Percentiles rank a stretch among this genome's conserved stretches.
These are phyloP conservation scores for Phoenicopterus ruber DNA, from an alignment of 2,113 vertebrate genomes.

Conservation along the genomic window DNA sequence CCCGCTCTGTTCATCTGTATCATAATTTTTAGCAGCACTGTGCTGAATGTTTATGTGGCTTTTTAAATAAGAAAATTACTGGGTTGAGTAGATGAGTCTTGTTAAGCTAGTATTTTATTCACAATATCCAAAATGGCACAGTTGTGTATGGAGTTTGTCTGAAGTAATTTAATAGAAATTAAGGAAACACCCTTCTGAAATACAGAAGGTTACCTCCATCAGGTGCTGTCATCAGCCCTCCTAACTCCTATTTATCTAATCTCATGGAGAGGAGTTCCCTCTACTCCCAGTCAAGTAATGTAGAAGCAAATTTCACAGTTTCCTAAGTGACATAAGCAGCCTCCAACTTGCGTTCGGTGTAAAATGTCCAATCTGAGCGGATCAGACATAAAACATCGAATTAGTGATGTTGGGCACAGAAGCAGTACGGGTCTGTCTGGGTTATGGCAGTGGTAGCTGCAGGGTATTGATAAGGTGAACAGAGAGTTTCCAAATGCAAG, in stretches of 20 bases:
- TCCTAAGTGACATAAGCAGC: neutral
- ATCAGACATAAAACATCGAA: neutral
- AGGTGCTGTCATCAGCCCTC: neutral
- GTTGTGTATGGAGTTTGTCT: neutral
- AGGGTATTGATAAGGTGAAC: neutral
- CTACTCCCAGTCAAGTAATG: neutral
- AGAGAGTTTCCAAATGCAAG: neutral
- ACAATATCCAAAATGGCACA: neutral
- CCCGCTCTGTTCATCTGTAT: neutral
- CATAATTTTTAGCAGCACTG: neutral
- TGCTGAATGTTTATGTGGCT: constrained; percentile 11
- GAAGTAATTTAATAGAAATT: neutral
- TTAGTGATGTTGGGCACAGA: neutral
- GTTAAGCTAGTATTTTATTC: constrained; percentile 10
- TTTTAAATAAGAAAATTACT: constrained; percentile 14
- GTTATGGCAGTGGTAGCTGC: neutral
- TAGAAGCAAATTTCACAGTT: neutral
- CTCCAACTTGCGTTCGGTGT: neutral
- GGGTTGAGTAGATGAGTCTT: neutral
- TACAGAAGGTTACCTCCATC: neutral
- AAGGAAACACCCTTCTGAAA: neutral
- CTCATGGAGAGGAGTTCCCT: neutral
- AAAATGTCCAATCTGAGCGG: neutral
- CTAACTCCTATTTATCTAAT: neutral
- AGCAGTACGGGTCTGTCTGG: neutral